phyloP scores from a whole-genome alignment of 2,888 invertebrate genomes.

The Monoplex corrugatus region DNA sequence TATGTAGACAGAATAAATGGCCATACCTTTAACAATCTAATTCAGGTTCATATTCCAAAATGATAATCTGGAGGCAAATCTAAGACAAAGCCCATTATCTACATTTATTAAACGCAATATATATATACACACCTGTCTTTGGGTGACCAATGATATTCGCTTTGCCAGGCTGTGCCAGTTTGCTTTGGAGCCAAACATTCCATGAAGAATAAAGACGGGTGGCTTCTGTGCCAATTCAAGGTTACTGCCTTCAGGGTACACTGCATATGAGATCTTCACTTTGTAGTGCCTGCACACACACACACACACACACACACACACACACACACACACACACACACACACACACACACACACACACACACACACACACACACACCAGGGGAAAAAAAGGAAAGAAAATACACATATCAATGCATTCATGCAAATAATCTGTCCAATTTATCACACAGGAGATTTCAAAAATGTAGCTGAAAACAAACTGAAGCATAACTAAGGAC shows the following conservation, averaged over 20 bases:
- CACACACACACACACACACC: too few relatives aligned
- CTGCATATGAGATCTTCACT: constrained; percentile 50
- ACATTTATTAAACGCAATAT: too few relatives aligned
- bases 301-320: neutral
- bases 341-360: neutral
- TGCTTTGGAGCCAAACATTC: constrained; percentile 91
- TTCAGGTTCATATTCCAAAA: too few relatives aligned
- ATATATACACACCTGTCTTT: constrained; percentile 47
- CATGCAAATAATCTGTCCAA: neutral
- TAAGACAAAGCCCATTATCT: too few relatives aligned
- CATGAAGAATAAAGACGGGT: constrained; percentile 90
- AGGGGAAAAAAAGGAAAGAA: too few relatives aligned
- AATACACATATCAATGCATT: neutral
- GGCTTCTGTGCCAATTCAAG: constrained; percentile 46
- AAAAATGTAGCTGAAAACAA: too few relatives aligned
- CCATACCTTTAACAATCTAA: too few relatives aligned
- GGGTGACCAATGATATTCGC: constrained; percentile 79
- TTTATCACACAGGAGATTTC: too few relatives aligned
- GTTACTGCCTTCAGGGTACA: constrained; percentile 50
- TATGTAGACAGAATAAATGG: too few relatives aligned
- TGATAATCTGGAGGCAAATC: too few relatives aligned
- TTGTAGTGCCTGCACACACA: constrained; percentile 36
- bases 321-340: neutral
- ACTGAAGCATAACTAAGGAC: too few relatives aligned
- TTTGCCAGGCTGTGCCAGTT: constrained; percentile 93